These are phyloP conservation scores for Thereva unica DNA, from an alignment of 2,888 invertebrate genomes.

Conservation along the genomic window DNA sequence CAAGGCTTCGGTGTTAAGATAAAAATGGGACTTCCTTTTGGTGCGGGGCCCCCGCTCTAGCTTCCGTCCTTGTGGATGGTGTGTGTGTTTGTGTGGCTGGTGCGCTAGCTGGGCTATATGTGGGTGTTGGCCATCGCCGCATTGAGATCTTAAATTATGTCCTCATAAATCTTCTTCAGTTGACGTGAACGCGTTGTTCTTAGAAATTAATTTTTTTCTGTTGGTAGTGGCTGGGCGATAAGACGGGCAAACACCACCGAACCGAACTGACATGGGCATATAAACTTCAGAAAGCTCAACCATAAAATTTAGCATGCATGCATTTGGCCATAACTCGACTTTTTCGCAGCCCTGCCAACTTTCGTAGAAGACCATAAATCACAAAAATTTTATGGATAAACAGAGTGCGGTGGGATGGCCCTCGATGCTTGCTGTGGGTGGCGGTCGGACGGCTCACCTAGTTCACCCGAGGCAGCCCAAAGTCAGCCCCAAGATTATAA, in stretches of 20 bases:
- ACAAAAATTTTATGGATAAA: slow-evolving; percentile 37
- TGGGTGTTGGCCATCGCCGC: slow-evolving; percentile 21
- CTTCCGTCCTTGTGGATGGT: no score
- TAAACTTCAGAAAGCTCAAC: slow-evolving; percentile 21
- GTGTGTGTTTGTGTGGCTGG: slow-evolving; percentile 1
- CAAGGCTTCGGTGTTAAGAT: slow-evolving; percentile 13
- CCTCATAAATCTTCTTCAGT: slow-evolving; percentile 44
- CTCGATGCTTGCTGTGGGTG: neutral
- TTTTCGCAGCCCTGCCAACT: slow-evolving; percentile 29
- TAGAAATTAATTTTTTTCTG: slow-evolving; percentile 39
- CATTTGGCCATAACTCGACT: slow-evolving; percentile 23
- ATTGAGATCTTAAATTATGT: slow-evolving; percentile 45
- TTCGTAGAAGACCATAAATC: slow-evolving; percentile 35
- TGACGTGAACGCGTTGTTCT: slow-evolving; percentile 43
- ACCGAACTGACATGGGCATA: slow-evolving; percentile 23
- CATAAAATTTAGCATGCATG: slow-evolving; percentile 33
- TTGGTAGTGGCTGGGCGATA: slow-evolving; percentile 23
- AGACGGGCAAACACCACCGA: slow-evolving; percentile 14
- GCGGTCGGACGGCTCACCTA: neutral
- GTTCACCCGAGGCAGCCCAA: neutral
- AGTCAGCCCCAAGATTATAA: slow-evolving; percentile 6
- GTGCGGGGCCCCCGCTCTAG: no score
- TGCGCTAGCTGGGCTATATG: neutral
- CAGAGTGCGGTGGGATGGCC: slow-evolving; percentile 23
- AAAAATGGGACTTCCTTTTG: slow-evolving; percentile 20